Base-by-base conservation (phyloP, 2,113 vertebrate genomes). In the Heteronetta atricapilla region DNA sequence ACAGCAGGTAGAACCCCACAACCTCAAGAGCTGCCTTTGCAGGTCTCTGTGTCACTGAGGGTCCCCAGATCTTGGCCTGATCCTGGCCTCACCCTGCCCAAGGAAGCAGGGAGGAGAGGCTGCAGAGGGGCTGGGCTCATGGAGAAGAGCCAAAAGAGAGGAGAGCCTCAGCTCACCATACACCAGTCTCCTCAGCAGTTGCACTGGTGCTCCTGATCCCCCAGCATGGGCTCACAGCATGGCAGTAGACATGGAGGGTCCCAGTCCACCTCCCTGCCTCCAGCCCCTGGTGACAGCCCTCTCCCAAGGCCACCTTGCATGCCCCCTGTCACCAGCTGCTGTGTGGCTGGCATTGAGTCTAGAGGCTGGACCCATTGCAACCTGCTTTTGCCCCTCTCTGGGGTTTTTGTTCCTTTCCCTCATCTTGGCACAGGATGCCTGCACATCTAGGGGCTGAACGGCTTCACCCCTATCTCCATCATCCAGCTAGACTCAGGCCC, bases 21-120 rank as follows among this genome's bases (percentile, higher is more conserved):
- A 38, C 10, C 36, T 63, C 25, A 11, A 8, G 34, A 13, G 8
- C 48, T 52, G 68, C 68, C 22, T 79, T 75, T 64, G 56, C 36
- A 79, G n/a, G 33, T 85, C 34, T 23, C 70, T 0, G 0, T 38
- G 36, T 38, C 36, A 38, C 36, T 38, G 36, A 75, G 29, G 1
- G 1, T 4, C 16, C n/a, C 46, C 60, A 63, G 34, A 48, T 48
- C 20, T 15, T 62, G 70, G 34, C 6, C 31, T 23, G 42, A 44
- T 44, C 42, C 42, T 44, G 42, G 42, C 42, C 42, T 44, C 23
- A 42, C 63, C 64, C 46, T 89, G 63, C 26, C 44, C 33, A 31
- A 33, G 42, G 42, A 44, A 44, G 19, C 0, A 0, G 17, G 21
- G 40, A 86, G 36, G 26, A 77, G 29, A 73, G 25, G 33, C 7